These are phyloP conservation scores for Lasiurus borealis DNA, from an alignment of 2,113 vertebrate genomes.

Conservation along the genomic window DNA sequence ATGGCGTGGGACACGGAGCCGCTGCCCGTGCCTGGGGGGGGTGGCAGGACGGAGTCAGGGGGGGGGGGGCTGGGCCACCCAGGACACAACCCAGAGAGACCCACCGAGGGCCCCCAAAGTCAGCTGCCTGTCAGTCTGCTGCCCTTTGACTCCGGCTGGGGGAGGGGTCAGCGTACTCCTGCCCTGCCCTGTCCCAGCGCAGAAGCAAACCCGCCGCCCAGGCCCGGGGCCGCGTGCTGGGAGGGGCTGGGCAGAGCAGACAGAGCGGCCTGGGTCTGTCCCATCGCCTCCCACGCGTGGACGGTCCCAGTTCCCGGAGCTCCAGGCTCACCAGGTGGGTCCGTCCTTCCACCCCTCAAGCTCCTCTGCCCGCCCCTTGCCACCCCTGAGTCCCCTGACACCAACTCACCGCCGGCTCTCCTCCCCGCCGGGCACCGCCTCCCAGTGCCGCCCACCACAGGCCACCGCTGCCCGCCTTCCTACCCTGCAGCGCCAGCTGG, in stretches of 20 bases:
- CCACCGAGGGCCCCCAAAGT: not conserved
- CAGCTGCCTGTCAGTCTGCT: not conserved
- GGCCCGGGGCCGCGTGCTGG: not conserved
- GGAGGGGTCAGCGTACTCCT: not conserved
- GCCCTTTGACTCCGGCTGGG: not conserved
- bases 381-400: rapidly evolving
- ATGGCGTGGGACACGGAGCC: conserved; percentile 98
- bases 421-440: rapidly evolving
- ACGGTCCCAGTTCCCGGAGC: not conserved
- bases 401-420: rapidly evolving
- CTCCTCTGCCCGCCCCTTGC: not conserved
- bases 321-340: not conserved
- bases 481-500: rapidly evolving
- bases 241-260: not conserved
- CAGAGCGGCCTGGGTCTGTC: not conserved
- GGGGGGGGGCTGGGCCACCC: not conserved
- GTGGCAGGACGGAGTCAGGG: rapidly evolving
- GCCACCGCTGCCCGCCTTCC: not conserved
- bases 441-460: rapidly evolving
- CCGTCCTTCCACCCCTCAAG: rapidly evolving
- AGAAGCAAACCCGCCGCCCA: not conserved
- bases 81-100: not conserved
- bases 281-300: not conserved
- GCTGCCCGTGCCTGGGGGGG: conserved; percentile 93
- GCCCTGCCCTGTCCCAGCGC: not conserved